phyloP scores from a whole-genome alignment of 2,888 invertebrate species.

The Diogma glabrata region DNA sequence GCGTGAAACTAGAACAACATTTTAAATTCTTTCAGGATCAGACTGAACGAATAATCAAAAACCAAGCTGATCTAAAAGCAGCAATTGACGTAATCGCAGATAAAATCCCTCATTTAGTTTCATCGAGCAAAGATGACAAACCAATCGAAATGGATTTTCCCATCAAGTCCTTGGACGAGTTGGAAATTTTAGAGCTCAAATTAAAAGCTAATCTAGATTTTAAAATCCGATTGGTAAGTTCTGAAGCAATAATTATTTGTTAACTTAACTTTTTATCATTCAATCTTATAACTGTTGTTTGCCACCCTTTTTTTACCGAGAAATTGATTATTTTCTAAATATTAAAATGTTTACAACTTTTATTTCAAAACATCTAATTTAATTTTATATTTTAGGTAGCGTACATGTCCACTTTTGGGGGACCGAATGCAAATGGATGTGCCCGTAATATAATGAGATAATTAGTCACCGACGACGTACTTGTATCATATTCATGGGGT shows the following conservation, averaged over 20 bases:
- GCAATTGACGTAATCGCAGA: not conserved
- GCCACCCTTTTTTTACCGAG: too few relatives aligned
- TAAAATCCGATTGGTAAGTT: conserved; percentile 1
- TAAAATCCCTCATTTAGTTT: not conserved
- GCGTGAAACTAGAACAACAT: not conserved
- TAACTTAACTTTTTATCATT: too few relatives aligned
- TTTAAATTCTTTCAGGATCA: not conserved
- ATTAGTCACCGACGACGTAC: not conserved
- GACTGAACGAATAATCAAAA: not conserved
- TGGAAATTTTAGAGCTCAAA: not conserved
- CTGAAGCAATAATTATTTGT: too few relatives aligned
- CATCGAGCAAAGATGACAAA: not conserved
- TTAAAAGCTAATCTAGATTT: not conserved
- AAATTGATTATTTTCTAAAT: too few relatives aligned
- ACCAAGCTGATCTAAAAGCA: not conserved
- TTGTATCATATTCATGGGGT: not conserved
- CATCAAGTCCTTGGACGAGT: not conserved
- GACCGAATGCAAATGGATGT: conserved; percentile 2
- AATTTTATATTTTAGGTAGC: too few relatives aligned
- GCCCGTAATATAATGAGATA: not conserved
- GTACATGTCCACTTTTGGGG: not conserved
- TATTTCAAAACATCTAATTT: too few relatives aligned
- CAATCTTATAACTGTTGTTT: too few relatives aligned
- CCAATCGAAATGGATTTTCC: not conserved
- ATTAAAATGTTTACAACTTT: too few relatives aligned